These are phyloP conservation scores for Crambe crambe DNA, from an alignment of 37 sponge, comb jelly and placozoan genomes.

Conservation along the genomic window DNA sequence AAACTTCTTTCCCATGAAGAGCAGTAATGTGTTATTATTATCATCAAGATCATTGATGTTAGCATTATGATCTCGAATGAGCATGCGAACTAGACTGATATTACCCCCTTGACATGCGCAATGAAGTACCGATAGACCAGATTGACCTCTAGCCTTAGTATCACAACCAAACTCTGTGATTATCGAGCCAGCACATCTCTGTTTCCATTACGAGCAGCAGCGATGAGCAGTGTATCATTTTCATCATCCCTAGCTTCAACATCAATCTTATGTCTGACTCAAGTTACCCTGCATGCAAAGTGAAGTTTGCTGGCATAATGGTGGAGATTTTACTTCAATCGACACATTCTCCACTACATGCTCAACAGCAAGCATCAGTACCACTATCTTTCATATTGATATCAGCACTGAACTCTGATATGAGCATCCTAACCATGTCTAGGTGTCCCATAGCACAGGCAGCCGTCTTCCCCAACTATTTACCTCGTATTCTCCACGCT, in stretches of 20 bases:
- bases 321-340: neutral
- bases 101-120: neutral
- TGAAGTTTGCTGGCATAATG: neutral
- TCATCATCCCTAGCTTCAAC: no score
- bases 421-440: neutral
- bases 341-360: neutral
- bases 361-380: neutral
- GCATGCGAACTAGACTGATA: neutral
- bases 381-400: neutral
- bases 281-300: neutral
- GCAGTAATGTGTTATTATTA: neutral
- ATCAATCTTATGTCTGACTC: neutral
- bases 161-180: neutral
- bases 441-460: neutral
- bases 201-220: neutral
- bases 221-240: neutral
- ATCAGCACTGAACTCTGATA: neutral
- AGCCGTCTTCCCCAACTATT: neutral
- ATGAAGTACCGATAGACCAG: neutral
- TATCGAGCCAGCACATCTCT: neutral
- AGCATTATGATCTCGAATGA: neutral
- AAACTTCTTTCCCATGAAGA: slow-evolving; percentile 6
- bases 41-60: neutral
- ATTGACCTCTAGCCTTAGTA: no score
- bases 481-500: neutral